Evolutionary conservation across 2,888 invertebrate species (phyloP).

Genomic region (Trissonchulus sp.): DNA sequence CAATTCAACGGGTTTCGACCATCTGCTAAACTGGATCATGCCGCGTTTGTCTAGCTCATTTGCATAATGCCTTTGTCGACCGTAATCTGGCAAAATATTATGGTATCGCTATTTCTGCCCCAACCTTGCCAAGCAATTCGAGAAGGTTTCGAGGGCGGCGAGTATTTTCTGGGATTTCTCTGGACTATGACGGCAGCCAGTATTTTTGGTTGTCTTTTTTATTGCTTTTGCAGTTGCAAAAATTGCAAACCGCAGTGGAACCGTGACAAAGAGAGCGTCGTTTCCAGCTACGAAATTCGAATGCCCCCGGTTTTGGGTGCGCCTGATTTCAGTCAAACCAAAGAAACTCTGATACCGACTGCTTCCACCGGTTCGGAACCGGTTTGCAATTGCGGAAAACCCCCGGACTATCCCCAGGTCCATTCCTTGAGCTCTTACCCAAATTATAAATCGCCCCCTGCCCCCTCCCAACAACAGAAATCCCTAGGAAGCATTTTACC

Average conservation of each 20-base stretch:
- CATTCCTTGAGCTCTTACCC: background rate
- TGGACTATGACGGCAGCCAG: background rate
- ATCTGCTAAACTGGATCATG: no score
- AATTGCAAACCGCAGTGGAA: background rate
- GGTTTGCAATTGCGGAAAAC: background rate
- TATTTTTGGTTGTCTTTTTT: background rate
- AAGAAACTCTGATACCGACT: background rate
- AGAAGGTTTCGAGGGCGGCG: background rate
- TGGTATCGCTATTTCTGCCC: no score
- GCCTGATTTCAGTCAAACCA: background rate
- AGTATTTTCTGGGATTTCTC: background rate
- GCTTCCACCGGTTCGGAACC: background rate
- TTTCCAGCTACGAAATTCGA: background rate
- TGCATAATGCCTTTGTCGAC: no score
- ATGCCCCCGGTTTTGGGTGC: background rate
- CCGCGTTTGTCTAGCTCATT: no score
- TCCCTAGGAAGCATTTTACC: no score
- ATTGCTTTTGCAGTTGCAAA: conserved; percentile 4
- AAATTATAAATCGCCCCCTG: background rate
- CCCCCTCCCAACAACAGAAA: background rate
- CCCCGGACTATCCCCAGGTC: background rate
- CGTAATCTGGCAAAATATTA: no score
- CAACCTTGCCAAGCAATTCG: no score
- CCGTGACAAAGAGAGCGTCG: background rate
- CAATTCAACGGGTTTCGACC: no score